Conservation (phyloP, 2,113 vertebrate species). For the Callocephalon fimbriatum region DNA sequence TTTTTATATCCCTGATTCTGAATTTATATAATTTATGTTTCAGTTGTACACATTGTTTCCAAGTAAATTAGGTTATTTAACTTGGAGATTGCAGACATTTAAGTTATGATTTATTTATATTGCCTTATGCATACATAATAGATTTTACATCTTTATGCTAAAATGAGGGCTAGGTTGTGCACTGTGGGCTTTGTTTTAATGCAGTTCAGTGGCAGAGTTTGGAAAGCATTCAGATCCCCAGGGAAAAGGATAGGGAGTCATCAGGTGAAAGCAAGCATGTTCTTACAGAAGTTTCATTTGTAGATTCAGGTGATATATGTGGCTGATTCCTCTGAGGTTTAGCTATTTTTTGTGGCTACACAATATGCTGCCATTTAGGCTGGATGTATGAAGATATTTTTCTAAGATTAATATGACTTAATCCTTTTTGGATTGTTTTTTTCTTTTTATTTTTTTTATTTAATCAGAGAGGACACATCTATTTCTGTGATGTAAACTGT, state of each 20-base stretch:
- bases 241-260: not conserved
- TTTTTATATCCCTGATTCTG: not conserved
- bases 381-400: not conserved
- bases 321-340: slow-evolving; percentile 1
- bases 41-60: slow-evolving; percentile 23
- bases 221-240: slow-evolving; percentile 9
- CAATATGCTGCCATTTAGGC: not conserved
- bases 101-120: slow-evolving; percentile 54
- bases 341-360: not conserved
- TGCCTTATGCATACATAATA: slow-evolving; percentile 15
- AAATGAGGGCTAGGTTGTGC: not conserved
- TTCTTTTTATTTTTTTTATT: not conserved
- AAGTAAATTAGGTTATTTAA: slow-evolving; percentile 53
- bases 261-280: not conserved
- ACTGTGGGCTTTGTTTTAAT: not conserved
- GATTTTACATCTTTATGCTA: slow-evolving; percentile 30
- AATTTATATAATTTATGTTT: slow-evolving; percentile 19
- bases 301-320: not conserved
- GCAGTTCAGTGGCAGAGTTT: not conserved
- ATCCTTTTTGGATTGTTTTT: not conserved
- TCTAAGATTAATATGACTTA: not conserved
- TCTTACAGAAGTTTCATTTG: not conserved
- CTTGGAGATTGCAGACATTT: slow-evolving; percentile 11
- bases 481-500: not conserved
- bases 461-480: not conserved